Evolutionary conservation across 2,888 invertebrate species (phyloP), one percentile per base, ranked within the genome.

Genomic region (Chesias legatella): DNA sequence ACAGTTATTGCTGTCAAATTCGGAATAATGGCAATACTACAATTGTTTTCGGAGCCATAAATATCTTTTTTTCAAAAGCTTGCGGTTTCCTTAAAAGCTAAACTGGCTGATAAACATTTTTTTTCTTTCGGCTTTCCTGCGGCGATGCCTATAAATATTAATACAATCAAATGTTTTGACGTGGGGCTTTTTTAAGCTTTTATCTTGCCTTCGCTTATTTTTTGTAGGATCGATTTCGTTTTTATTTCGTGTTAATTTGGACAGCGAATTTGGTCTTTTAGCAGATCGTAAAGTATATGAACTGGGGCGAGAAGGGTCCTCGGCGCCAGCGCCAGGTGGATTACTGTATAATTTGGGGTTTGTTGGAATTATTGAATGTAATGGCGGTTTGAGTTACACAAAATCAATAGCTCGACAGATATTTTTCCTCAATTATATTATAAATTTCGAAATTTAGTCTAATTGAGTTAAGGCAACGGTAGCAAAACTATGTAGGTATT

Each of bases 121-220:
- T 84, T 84, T 86, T 80, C 67, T 63, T 51, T 58, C 69, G 72
- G 70, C 77, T 81, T 81, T 89, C 89, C 88, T 79, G 80, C 81
- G 81, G 82, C 85, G 64, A 67, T 59, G 68, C 75, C 88, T 82
- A 88, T 88, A 88, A 88, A 88, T 88, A 86, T 88, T 88, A 88
- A 86, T 85, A 86, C 88, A 88, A 88, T 88, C 88, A 86, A 89
- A 88, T 88, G 86, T 88, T 86, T 86, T 86, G 86, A 89, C 89
- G 81, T 88, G 79, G 68, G 71, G 82, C 80, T 85, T 86, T 83
- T 88, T 88, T 82, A 88, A 85, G 73, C 80, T 83, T 79, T 86
- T 82, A 82, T 84, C 85, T 85, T 77, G 73, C 77, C 84, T 83
- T 82, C 70, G 82, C 80, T 81, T 79, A 75, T 83, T 85, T 80